Evolutionary conservation across 2,113 vertebrate genomes (phyloP).

Genomic region (Amazona vittata): DNA sequence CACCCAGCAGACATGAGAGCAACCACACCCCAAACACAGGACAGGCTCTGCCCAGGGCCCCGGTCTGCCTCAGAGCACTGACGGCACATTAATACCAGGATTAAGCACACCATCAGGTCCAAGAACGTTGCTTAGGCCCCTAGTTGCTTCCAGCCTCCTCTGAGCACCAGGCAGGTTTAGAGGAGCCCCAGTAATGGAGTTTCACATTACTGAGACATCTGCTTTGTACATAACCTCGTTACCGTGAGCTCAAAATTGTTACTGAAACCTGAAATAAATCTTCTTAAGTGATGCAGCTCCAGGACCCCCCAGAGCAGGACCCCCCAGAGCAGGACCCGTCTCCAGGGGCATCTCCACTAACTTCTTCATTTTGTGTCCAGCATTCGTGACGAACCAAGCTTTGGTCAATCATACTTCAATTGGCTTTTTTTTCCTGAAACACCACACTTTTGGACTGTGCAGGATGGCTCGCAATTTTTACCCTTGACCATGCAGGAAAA

Average conservation of each 20-base stretch:
- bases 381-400: slow-evolving; percentile 45
- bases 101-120: not conserved
- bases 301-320: slow-evolving; percentile 22
- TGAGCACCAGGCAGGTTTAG: not conserved
- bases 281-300: slow-evolving; percentile 17
- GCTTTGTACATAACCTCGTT: not conserved
- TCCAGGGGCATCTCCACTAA: slow-evolving; percentile 42
- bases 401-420: not conserved
- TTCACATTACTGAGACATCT: not conserved
- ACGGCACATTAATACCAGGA: not conserved
- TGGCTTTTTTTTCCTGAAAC: not conserved
- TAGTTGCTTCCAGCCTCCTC: not conserved
- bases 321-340: slow-evolving; percentile 1
- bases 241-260: not conserved
- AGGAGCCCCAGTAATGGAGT: not conserved
- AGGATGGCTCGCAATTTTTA: no score
- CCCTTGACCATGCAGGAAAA: no score
- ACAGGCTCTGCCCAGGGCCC: not conserved
- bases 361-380: slow-evolving; percentile 58
- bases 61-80: not conserved
- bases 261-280: slow-evolving; percentile 54
- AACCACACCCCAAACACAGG: not conserved
- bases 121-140: not conserved
- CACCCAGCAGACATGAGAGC: not conserved
- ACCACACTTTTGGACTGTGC: not conserved